A percentile compares a stretch with the other conserved stretches of the same genome.
These are phyloP conservation scores for Paradoxurus hermaphroditus DNA, from an alignment of 2,113 vertebrate genomes.

Conservation along the genomic window DNA sequence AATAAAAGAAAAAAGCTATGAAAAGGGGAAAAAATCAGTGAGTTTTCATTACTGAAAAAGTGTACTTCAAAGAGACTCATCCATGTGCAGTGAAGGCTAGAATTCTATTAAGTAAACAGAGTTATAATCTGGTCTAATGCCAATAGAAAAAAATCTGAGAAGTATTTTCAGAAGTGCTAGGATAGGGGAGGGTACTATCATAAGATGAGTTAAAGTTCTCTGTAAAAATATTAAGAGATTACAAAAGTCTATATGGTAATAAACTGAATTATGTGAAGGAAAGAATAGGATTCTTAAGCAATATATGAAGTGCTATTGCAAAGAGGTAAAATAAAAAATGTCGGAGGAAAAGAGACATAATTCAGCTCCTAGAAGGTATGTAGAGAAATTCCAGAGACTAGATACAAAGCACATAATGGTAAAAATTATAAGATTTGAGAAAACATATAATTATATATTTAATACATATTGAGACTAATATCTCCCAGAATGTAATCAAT, in stretches of 20 bases:
- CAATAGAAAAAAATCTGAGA: conserved; percentile 50
- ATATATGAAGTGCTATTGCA: conserved; percentile 10
- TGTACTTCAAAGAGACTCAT: conserved; percentile 58
- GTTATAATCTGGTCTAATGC: conserved; percentile 51
- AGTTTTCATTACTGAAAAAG: conserved; percentile 69
- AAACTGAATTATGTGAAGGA: conserved; percentile 46
- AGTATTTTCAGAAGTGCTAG: conserved; percentile 38
- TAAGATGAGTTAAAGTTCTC: not conserved
- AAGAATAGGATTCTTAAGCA: conserved; percentile 15
- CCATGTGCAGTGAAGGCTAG: conserved; percentile 68
- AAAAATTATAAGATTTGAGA: not conserved
- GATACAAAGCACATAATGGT: not conserved
- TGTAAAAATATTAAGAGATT: conserved; percentile 48
- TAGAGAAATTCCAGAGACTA: conserved; percentile 4
- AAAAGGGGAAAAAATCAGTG: conserved; percentile 51
- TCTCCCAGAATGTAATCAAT: not conserved
- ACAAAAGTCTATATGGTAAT: conserved; percentile 30
- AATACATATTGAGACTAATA: not conserved
- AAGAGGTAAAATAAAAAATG: not conserved
- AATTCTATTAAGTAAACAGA: conserved; percentile 75
- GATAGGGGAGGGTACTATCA: not conserved
- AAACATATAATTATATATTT: not conserved
- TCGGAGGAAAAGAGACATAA: not conserved
- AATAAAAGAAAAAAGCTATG: conserved; percentile 66
- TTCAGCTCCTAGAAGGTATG: not conserved